These are phyloP conservation scores for Lycaon pictus DNA, from an alignment of 2,113 vertebrate genomes.

Conservation along the genomic window DNA sequence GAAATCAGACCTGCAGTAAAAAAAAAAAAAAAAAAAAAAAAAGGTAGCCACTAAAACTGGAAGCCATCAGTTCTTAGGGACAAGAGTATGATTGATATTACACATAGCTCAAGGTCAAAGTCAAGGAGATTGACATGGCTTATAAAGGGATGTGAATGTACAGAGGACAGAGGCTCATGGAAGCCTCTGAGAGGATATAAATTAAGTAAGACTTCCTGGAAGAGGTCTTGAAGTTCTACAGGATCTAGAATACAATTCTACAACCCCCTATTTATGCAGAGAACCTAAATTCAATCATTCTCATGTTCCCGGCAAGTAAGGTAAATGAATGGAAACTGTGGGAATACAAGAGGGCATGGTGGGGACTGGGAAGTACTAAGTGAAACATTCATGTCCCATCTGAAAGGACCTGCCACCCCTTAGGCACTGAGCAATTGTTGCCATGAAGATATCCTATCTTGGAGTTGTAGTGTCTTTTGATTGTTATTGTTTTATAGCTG, in stretches of 20 bases:
- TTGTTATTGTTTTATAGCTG: not conserved
- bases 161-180: not conserved
- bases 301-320: not conserved
- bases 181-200: not conserved
- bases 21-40: not conserved
- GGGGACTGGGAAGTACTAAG: no score
- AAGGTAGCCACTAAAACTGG: not conserved
- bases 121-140: not conserved
- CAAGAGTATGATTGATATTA: not conserved
- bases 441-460: not conserved
- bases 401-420: accelerated
- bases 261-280: not conserved
- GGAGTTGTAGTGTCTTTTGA: not conserved
- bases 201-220: not conserved
- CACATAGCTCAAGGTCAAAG: not conserved
- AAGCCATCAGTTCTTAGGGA: not conserved
- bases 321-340: not conserved
- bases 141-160: not conserved
- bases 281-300: not conserved
- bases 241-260: not conserved
- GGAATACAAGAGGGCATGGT: not conserved
- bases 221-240: not conserved
- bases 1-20: not conserved
- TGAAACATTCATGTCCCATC: not conserved
- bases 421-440: not conserved